Base-by-base conservation (phyloP, 2,888 invertebrate genomes). In the Nomada flava region DNA sequence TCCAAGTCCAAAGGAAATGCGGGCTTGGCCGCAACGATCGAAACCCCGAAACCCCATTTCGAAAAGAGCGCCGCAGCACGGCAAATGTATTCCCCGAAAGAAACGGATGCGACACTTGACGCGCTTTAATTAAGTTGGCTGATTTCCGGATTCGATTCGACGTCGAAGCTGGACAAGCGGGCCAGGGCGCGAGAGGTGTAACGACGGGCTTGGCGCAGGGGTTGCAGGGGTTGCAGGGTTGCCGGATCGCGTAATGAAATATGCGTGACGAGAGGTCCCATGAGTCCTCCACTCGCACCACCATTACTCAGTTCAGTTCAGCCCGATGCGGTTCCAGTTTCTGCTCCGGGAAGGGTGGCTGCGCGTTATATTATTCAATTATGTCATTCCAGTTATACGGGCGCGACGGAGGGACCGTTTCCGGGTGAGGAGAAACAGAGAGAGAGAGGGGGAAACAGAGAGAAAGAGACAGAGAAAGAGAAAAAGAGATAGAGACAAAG, bases 361-460 rank as follows among this genome's bases (percentile, higher is more conserved):
- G 79, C 86, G 82, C 90, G 91, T 92, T 93, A 93, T 93, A 93
- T 93, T 92, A 93, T 93, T 93, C 92, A 93, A 93, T 93, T 93
- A 93, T 92, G 92, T 92, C 92, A 92, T 93, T 91, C 91, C 86
- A 89, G 92, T 92, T 92, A 91, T 91, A 92, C 92, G 84, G 86
- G 84, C 83, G 71, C 75, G 80, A 80, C 69, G 52, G 63, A 75
- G 62, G 77, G 79, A 55, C 57, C 47, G 47, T 29, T 64, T 67
- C 13, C 42, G 15, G 68, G 60, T 13, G 69, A 18, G 55, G 50
- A 20, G 62, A 15, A 7, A 65, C 52, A 36, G 36, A 36, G 36
- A 63, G 57, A 13, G 71, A n/a, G 68, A 23, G 59, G 44, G 44
- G 18, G 62, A 13, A 2, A 68, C 52, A 57, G 29, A 7, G 29